Evolutionary conservation across 2,888 invertebrate genomes (phyloP), one percentile per base, ranked within the genome.

Genomic region (Pardosa pseudoannulata): DNA sequence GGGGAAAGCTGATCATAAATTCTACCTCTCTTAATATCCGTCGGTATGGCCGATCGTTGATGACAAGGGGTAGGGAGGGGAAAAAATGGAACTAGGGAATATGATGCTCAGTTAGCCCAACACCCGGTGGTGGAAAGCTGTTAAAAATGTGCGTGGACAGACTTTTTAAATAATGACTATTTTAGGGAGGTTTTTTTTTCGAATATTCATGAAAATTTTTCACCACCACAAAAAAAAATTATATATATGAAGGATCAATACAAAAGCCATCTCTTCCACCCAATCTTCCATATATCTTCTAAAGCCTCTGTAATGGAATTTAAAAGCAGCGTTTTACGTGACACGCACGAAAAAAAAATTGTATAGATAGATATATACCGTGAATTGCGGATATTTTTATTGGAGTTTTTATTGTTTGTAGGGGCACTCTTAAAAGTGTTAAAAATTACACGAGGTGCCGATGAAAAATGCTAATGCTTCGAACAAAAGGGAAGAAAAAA

Each of bases 391-490:
- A 5, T 23, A 56, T 56, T 56, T 56, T 56, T 56, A 56, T 56
- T 56, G 56, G 56, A 56, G 56, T 71, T 71, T 27, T 65, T 82
- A 70, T 71, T 81, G 81, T 81, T 81, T 74, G 75, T 75, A 23
- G n/a, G 72, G 64, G 27, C 70, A 56, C 41, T 70, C 75, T 82
- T 82, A 62, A 75, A 70, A 71, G 19, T 73, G 64, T 64, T 62
- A 56, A 70, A 81, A 81, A 81, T 81, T 81, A 81, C 81, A 64
- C 39, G 74, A 65, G 27, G 29, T n/a, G 64, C 39, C 36, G 82
- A 82, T 75, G 82, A 76, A 82, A 82, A 82, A 82, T 75, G 82
- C 70, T 82, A 75, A 82, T 82, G 72, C 50, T 19, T 19, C 50
- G 46, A 29, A 68, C 32, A 39, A 72, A 73, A n/a, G n/a, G n/a